These are phyloP conservation scores for Anthoscopus minutus DNA, from an alignment of 2,113 vertebrate genomes.

Conservation along the genomic window DNA sequence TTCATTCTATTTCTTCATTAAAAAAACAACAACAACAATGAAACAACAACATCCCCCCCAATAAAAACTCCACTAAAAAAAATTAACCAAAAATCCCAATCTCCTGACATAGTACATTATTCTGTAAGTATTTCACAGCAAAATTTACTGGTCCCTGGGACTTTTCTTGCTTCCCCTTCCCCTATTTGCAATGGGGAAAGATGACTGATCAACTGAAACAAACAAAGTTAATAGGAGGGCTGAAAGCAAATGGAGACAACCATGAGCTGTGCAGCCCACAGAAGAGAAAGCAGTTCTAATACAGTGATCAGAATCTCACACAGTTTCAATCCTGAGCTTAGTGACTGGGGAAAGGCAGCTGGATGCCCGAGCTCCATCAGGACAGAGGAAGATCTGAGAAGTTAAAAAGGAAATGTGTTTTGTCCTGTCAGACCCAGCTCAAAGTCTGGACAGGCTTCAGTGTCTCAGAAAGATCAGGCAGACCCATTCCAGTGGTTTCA, in stretches of 20 bases:
- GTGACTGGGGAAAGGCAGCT: neutral
- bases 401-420: neutral
- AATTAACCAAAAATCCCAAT: neutral
- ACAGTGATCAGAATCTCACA: neutral
- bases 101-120: neutral
- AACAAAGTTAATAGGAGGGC: neutral
- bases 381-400: neutral
- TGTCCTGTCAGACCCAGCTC: neutral
- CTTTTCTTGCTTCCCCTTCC: neutral
- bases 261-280: neutral
- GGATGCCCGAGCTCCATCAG: neutral
- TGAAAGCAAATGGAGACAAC: neutral
- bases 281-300: neutral
- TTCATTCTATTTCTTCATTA: neutral
- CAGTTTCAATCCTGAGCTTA: neutral
- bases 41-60: accelerated
- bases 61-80: neutral
- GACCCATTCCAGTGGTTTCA: neutral
- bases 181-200: neutral
- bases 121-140: neutral
- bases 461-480: neutral
- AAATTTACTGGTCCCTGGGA: neutral
- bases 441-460: neutral
- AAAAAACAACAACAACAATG: neutral
- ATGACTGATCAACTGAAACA: neutral